A percentile compares a stretch with the other conserved stretches of the same genome.
phyloP scores from a whole-genome alignment of 2,888 invertebrate species.

The Diloba caeruleocephala region DNA sequence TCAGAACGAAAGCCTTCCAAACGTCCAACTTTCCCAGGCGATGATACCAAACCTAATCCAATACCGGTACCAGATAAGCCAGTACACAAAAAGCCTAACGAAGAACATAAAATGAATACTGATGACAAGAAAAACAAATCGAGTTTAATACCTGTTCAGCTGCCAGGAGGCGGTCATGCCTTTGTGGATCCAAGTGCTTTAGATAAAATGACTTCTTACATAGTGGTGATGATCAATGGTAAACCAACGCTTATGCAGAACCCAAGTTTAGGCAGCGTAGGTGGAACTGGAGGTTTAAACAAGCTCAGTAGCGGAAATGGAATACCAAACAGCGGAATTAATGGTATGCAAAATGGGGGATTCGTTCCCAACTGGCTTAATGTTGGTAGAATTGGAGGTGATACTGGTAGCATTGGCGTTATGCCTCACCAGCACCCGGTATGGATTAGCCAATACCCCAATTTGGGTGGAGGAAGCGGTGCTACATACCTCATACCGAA shows the following conservation, averaged over 20 bases:
- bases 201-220: conserved; percentile 25
- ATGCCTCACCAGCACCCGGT: conserved; percentile 25
- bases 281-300: conserved; percentile 13
- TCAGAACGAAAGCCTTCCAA: background rate
- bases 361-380: conserved; percentile 14
- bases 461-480: background rate
- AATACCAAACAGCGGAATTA: background rate
- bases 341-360: background rate
- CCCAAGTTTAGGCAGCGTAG: conserved; percentile 13
- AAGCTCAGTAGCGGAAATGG: conserved; percentile 13
- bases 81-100: background rate
- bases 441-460: conserved; percentile 28
- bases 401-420: background rate
- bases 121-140: conserved; percentile 20
- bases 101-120: background rate
- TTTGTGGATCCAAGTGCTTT: conserved; percentile 7
- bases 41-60: conserved; percentile 6
- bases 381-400: conserved; percentile 4
- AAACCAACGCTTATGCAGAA: conserved; percentile 35
- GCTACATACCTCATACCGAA: conserved; percentile 6
- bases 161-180: conserved; percentile 27
- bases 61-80: background rate
- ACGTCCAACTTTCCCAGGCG: conserved; percentile 1
- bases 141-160: conserved; percentile 13
- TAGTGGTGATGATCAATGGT: conserved; percentile 37